Percentiles rank a stretch among this genome's conserved stretches.
Conservation (phyloP, 2,113 vertebrate genomes). For the Cyprinus carpio region DNA sequence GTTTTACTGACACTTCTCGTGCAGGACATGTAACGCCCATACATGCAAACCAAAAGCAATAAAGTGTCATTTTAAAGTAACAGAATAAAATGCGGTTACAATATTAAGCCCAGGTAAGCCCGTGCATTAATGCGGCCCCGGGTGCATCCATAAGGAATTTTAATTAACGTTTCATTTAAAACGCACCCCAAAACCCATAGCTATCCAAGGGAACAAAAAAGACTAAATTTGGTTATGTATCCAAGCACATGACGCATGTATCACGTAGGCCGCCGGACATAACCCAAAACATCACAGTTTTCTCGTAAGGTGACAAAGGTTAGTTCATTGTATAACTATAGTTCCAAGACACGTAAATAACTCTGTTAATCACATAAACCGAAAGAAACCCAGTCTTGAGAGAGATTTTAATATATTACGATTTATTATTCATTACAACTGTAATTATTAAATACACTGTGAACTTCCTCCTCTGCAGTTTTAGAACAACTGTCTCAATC, state of each 20-base stretch:
- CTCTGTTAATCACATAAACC: neutral
- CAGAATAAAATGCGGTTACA: no score
- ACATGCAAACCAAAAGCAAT: no score
- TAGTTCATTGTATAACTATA: neutral
- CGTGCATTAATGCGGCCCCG: no score
- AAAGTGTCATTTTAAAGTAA: no score
- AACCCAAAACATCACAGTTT: neutral
- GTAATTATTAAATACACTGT: conserved; percentile 78
- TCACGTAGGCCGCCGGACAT: neutral
- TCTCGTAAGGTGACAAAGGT: neutral
- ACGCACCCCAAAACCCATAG: neutral
- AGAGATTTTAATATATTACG: conserved; percentile 77
- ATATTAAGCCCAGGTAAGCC: no score
- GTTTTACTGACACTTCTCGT: no score
- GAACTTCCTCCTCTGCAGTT: conserved; percentile 65
- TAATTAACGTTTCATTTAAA: neutral
- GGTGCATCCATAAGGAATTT: neutral
- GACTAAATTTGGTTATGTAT: neutral
- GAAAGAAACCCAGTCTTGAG: conserved; percentile 18
- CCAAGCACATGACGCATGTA: neutral
- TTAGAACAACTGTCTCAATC: conserved; percentile 75
- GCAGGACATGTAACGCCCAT: no score
- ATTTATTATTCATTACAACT: conserved; percentile 80
- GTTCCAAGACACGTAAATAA: neutral
- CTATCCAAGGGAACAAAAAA: neutral